Percentiles rank a stretch among this genome's conserved stretches.
Conservation (phyloP, 2,113 vertebrate genomes). For the Pimephales promelas region DNA sequence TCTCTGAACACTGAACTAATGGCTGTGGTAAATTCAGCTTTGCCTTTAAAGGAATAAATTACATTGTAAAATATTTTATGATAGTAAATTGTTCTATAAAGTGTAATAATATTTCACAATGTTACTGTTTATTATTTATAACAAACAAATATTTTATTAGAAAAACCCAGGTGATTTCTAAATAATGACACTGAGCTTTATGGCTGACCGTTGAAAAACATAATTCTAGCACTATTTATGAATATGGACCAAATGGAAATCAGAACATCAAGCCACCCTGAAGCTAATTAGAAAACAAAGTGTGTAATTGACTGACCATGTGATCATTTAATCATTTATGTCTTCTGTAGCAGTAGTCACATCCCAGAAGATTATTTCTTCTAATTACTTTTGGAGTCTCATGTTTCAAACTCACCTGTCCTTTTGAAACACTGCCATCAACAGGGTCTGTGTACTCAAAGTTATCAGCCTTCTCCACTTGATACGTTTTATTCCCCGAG, state of each 20-base stretch:
- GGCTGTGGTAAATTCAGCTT: neutral
- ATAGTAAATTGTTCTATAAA: neutral
- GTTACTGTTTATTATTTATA: too few relatives aligned
- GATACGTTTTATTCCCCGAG: conserved; percentile 86
- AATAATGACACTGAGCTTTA: neutral
- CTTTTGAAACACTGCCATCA: conserved; percentile 92
- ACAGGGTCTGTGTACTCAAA: conserved; percentile 95
- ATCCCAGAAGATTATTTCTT: neutral
- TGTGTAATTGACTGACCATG: neutral
- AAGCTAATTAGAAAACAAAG: neutral
- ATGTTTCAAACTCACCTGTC: conserved; percentile 82
- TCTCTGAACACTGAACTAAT: neutral
- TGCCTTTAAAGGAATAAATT: neutral
- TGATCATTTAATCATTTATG: neutral
- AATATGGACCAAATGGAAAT: neutral
- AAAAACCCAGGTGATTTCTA: neutral
- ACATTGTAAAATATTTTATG: too few relatives aligned
- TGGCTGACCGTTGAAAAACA: neutral
- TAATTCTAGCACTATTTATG: neutral
- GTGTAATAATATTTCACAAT: too few relatives aligned
- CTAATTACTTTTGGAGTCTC: neutral
- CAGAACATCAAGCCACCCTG: neutral
- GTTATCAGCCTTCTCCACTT: conserved; percentile 91
- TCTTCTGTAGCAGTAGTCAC: neutral
- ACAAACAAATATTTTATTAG: too few relatives aligned